These are phyloP conservation scores for Oscheius myriophilus DNA, from an alignment of 2,888 invertebrate genomes.

Conservation along the genomic window DNA sequence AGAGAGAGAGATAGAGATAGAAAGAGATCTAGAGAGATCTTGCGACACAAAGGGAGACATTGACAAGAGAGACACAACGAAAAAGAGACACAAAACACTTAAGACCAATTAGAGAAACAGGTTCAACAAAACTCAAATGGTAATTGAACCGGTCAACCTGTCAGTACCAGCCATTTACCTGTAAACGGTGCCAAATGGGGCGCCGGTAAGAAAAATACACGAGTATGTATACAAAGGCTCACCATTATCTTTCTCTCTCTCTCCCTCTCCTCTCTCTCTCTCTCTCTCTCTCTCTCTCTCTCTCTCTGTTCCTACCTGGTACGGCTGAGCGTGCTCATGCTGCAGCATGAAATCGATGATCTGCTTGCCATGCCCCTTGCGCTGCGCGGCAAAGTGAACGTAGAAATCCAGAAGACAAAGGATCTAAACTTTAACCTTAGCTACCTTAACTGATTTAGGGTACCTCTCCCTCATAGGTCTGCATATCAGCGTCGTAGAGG, in stretches of 20 bases:
- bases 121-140: too few relatives aligned
- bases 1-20: too few relatives aligned
- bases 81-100: too few relatives aligned
- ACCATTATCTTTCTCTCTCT: neutral
- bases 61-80: too few relatives aligned
- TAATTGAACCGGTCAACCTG: too few relatives aligned
- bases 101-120: too few relatives aligned
- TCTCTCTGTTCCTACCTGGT: slow-evolving; percentile 37
- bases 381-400: slow-evolving; percentile 84
- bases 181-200: too few relatives aligned
- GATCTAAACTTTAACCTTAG: slow-evolving; percentile 70
- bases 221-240: too few relatives aligned
- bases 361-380: slow-evolving; percentile 84
- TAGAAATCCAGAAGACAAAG: slow-evolving; percentile 93
- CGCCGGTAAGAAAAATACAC: too few relatives aligned
- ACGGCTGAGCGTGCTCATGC: slow-evolving; percentile 57
- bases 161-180: too few relatives aligned
- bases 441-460: neutral
- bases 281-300: slow-evolving; percentile 3
- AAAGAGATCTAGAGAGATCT: too few relatives aligned
- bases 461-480: slow-evolving; percentile 75
- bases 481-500: slow-evolving; percentile 73
- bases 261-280: neutral
- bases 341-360: slow-evolving; percentile 88
- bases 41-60: too few relatives aligned